phyloP scores from a whole-genome alignment of 2,797 vertebrate genomes.

The Onychomys leucogaster region DNA sequence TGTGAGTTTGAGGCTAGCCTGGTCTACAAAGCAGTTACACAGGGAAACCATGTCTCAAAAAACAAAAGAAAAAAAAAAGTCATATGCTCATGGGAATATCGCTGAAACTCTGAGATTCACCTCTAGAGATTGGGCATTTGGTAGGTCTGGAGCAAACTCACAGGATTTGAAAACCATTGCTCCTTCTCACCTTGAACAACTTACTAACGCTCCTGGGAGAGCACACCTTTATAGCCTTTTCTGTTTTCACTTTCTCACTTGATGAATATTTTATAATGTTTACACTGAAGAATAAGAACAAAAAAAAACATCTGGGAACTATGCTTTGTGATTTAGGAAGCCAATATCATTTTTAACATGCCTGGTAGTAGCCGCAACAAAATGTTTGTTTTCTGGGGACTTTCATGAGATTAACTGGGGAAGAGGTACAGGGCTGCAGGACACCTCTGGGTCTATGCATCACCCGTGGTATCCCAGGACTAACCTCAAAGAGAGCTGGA shows the following conservation, averaged over 20 bases:
- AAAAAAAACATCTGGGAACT: background rate
- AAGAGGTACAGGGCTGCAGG: background rate
- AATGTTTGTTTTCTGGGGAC: background rate
- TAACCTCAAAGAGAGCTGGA: conserved; percentile 88
- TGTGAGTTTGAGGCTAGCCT: background rate
- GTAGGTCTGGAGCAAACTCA: background rate
- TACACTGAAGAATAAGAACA: conserved; percentile 32
- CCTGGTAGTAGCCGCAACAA: background rate
- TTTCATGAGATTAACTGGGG: background rate
- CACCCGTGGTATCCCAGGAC: conserved; percentile 64
- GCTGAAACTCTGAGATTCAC: background rate
- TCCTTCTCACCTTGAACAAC: conserved; percentile 39
- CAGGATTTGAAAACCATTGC: background rate
- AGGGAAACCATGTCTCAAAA: background rate
- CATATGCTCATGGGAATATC: background rate
- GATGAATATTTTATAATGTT: conserved; percentile 47
- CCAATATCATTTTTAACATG: background rate
- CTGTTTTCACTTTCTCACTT: conserved; percentile 42
- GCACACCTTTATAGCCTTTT: conserved; percentile 1
- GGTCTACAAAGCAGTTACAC: background rate
- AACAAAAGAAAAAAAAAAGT: background rate
- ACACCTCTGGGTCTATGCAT: background rate
- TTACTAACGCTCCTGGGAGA: conserved; percentile 1
- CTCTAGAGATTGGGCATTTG: background rate
- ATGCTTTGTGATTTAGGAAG: conserved; percentile 4